Percentiles rank a stretch among this genome's conserved stretches.
Evolutionary conservation across 2,888 invertebrate species (phyloP).

Genomic region (Loripinus fragilis): DNA sequence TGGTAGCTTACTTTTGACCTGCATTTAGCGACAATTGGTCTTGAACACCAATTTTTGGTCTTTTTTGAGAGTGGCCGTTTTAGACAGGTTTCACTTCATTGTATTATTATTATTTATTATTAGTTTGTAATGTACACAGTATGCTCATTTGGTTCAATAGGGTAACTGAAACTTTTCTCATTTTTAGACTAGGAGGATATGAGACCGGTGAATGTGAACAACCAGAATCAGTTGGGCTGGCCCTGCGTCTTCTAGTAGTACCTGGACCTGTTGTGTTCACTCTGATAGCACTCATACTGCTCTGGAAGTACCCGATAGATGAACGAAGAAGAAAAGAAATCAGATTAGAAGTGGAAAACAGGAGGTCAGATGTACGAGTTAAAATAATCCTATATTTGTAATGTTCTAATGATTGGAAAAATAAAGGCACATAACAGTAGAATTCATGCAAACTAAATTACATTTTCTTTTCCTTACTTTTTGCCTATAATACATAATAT

Average conservation of each 20-base stretch:
- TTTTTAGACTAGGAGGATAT: slow-evolving; percentile 75
- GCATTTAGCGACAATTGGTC: no score
- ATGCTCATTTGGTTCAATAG: neutral
- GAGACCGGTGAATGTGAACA: slow-evolving; percentile 74
- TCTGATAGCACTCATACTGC: slow-evolving; percentile 70
- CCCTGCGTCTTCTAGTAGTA: slow-evolving; percentile 72
- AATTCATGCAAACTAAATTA: no score
- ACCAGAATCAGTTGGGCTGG: slow-evolving; percentile 72
- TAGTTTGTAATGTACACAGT: neutral
- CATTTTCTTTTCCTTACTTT: no score
- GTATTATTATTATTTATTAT: neutral
- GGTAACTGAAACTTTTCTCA: neutral
- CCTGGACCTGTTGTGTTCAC: slow-evolving; percentile 75
- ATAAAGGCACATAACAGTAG: no score
- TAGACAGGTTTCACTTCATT: no score
- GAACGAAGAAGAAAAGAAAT: slow-evolving; percentile 65
- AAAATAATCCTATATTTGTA: no score
- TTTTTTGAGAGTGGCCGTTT: no score
- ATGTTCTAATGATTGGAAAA: no score
- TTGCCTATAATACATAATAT: no score
- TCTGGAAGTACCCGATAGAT: slow-evolving; percentile 78
- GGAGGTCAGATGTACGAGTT: slow-evolving; percentile 39
- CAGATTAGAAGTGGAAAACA: slow-evolving; percentile 56
- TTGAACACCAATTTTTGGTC: no score
- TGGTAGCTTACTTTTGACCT: no score